Base-by-base conservation (phyloP, 2,888 invertebrate genomes). In the Heliconius ethilla region DNA sequence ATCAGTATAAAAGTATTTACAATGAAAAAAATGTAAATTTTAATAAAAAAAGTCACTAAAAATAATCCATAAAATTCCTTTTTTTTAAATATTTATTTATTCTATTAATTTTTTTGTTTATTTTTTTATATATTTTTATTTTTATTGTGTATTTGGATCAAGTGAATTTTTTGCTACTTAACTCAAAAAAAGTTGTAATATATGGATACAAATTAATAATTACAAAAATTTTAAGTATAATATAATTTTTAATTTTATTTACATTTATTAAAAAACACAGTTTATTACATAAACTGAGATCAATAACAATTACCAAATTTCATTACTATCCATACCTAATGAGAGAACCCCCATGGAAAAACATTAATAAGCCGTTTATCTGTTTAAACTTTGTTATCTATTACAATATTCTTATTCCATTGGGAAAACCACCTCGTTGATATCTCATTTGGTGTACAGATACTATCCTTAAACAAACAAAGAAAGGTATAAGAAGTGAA, bases 351-450 rank as follows among this genome's bases (percentile, higher is more conserved):
- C 81, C 78, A 65, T 62, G 79, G 77, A 78, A 77, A 82, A 80
- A 79, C 77, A 81, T 75, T 51, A 63, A 73, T 67, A 78, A 37
- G 22, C 33, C 27, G 22, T 62, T 70, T 76, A 63, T 78, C 75
- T 79, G 55, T 80, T 15, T 78, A 79, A 80, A 70, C 59, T 75
- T 76, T 82, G 83, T 88, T 91, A 91, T 91, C 91, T 86, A 79
- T 86, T 88, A 85, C 87, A 81, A 85, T 86, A 83, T 83, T 83
- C 84, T 80, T 82, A 87, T 87, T 88, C 84, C 85, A 85, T 82
- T 84, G 91, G 93, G 86, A 93, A 93, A 92, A 90, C 93, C 93
- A 85, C 84, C 82, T 83, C 82, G 82, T 63, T 81, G 75, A 76
- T 86, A 86, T 85, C 84, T 85, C 81, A 81, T 84, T 83, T 77